Base-by-base conservation (phyloP, 1,140 invertebrate species). In the Eufriesea mexicana region DNA sequence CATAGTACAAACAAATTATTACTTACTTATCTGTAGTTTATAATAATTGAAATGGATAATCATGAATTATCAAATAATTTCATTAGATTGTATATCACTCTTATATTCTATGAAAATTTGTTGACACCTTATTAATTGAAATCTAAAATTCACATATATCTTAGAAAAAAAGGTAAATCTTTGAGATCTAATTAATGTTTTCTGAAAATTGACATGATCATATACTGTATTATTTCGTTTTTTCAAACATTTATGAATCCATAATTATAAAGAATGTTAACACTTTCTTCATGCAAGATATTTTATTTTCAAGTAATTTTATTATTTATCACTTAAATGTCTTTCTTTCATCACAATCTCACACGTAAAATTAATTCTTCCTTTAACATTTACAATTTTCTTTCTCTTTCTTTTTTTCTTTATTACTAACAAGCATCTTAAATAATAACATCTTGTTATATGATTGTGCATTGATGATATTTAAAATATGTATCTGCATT, bases 261-360 rank as follows among this genome's bases (percentile, higher is more conserved):
- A 81, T 81, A 66, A 55, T 55, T 83, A 70, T 55, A 68, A 68
- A 67, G 51, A 75, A 79, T 49, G 51, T 57, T 67, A 75, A 72
- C 25, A 45, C 23, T 61, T 54, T 35, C 45, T 73, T 80, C 49
- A 62, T 57, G 64, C 77, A 75, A 84, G 71, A 84, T 68, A 70
- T 68, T 84, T 84, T 80, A 80, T 84, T 80, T 55, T 84, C 71
- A 67, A 66, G 20, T 45, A 67, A 2, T 79, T 57, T 49, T 47
- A 49, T 78, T 28, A 79, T 35, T 25, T 16, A 45, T 61, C 20
- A 62, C 7, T 61, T 71, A 14, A 62, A 75, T 61, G 61, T 49
- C n/a, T 62, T 45, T 47, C 20, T 18, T 57, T 51, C 25, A 67
- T 77, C 62, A 77, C 62, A 67, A 67, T 67, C 10, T 6, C 25